Conservation (phyloP, 2,113 vertebrate genomes). For the Atherinomorus stipes region DNA sequence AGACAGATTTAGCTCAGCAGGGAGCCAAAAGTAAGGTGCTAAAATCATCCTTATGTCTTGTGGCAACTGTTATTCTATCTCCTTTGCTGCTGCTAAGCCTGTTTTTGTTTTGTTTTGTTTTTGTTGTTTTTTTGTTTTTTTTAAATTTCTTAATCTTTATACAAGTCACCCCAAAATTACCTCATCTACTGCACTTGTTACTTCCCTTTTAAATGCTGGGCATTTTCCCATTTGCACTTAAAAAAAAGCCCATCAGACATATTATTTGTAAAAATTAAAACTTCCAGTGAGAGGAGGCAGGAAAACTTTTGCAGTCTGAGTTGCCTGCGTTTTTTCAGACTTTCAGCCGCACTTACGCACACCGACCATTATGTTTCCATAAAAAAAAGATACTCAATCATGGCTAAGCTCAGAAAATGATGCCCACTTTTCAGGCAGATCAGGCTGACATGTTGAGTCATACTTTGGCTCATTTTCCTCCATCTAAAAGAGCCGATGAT, state of each 20-base stretch:
- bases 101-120: background rate
- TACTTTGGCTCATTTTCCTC: slow-evolving; percentile 17
- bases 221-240: background rate
- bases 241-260: background rate
- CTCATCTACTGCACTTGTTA: background rate
- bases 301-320: background rate
- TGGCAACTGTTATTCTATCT: slow-evolving; percentile 16
- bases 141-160: background rate
- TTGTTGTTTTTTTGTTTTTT: too few species aligned
- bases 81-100: background rate
- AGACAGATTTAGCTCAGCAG: slow-evolving; percentile 46
- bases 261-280: background rate
- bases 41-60: slow-evolving; percentile 54
- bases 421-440: slow-evolving; percentile 34
- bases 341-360: background rate
- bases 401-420: slow-evolving; percentile 16
- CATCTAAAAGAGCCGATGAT: too few species aligned
- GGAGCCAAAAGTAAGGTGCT: slow-evolving; percentile 42
- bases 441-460: slow-evolving; percentile 59
- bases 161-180: slow-evolving; percentile 3
- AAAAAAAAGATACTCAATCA: background rate
- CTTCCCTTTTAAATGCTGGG: background rate
- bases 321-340: background rate
- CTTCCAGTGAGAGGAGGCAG: background rate
- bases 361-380: too few species aligned